These are phyloP conservation scores for Aethina tumida DNA, from an alignment of 1,140 invertebrate species.

Conservation along the genomic window DNA sequence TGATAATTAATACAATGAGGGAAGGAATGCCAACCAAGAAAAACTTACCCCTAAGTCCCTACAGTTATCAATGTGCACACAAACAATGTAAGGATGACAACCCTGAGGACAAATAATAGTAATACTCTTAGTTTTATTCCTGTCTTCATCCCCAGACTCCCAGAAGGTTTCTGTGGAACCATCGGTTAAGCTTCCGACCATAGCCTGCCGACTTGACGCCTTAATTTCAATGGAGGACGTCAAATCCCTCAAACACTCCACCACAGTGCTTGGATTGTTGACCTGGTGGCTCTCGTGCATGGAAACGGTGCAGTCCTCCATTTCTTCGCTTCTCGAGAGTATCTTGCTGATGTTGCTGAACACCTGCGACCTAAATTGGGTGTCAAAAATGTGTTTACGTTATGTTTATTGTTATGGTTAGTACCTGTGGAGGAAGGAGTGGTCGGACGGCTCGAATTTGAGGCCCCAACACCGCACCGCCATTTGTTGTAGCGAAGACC, in stretches of 20 bases:
- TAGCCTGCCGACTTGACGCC: constrained; percentile 85
- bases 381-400: too few species aligned
- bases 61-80: constrained; percentile 88
- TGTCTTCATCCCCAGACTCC: constrained; percentile 96
- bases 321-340: constrained; percentile 81
- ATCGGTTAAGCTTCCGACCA: constrained; percentile 87
- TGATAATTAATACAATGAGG: neutral
- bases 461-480: constrained; percentile 91
- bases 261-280: constrained; percentile 39
- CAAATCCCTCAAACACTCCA: constrained; percentile 63
- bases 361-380: constrained; percentile 81
- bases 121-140: constrained; percentile 76
- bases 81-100: constrained; percentile 56
- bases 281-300: constrained; percentile 53
- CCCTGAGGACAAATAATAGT: constrained; percentile 43
- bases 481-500: constrained; percentile 81
- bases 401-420: too few species aligned
- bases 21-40: neutral
- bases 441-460: constrained; percentile 77
- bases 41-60: constrained; percentile 72
- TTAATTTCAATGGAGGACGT: constrained; percentile 69
- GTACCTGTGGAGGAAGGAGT: constrained; percentile 83
- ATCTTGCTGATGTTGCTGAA: constrained; percentile 96
- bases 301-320: constrained; percentile 45
- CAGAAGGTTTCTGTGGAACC: constrained; percentile 97